These are phyloP conservation scores for Drosophila mimetica DNA, from an alignment of 2,888 invertebrate species.

Conservation along the genomic window DNA sequence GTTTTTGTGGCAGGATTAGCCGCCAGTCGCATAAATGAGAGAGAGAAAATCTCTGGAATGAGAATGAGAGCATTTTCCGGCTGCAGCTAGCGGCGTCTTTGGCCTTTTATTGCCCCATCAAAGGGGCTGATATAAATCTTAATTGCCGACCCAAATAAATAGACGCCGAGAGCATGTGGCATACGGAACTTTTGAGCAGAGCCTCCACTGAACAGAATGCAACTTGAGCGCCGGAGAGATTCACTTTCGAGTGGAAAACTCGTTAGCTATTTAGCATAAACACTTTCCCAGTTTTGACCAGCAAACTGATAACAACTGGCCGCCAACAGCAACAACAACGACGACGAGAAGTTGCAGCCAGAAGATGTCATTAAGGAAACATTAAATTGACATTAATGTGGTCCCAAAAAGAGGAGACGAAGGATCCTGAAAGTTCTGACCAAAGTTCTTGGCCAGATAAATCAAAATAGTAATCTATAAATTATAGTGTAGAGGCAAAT, in stretches of 20 bases:
- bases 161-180: constrained; percentile 62
- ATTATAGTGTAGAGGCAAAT: constrained; percentile 43
- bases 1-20: constrained; percentile 50
- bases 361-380: constrained; percentile 82
- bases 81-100: constrained; percentile 56
- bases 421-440: neutral
- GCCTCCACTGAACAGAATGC: constrained; percentile 13
- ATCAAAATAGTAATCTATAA: constrained; percentile 67
- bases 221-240: constrained; percentile 10
- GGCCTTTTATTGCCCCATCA: constrained; percentile 78
- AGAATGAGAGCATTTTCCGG: constrained; percentile 52
- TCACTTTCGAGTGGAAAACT: constrained; percentile 67
- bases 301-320: constrained; percentile 69
- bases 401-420: constrained; percentile 7
- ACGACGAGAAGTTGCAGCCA: constrained; percentile 65
- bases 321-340: constrained; percentile 18
- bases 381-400: constrained; percentile 83
- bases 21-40: constrained; percentile 63
- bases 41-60: neutral
- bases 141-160: constrained; percentile 82
- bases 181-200: constrained; percentile 17
- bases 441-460: constrained; percentile 61
- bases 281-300: constrained; percentile 77
- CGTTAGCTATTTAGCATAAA: constrained; percentile 80
- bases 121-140: constrained; percentile 79